These are phyloP conservation scores for Acrobasis consociella DNA, from an alignment of 2,888 invertebrate species.

Conservation along the genomic window DNA sequence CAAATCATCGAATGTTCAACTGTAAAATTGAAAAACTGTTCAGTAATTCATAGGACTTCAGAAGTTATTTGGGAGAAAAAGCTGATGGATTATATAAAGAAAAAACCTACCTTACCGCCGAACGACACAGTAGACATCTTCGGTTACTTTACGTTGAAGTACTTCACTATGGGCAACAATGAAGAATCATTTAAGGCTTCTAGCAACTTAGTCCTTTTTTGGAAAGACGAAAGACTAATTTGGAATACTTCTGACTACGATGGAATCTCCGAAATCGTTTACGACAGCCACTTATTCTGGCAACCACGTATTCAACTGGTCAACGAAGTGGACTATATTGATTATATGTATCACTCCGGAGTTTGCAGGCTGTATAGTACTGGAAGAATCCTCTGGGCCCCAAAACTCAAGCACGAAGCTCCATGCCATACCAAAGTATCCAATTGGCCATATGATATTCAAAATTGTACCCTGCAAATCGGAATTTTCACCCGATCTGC, in stretches of 20 bases:
- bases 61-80: slow-evolving; percentile 37
- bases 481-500: slow-evolving; percentile 21
- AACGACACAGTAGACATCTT: slow-evolving; percentile 31
- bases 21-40: background rate
- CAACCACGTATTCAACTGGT: slow-evolving; percentile 38
- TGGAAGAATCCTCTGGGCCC: slow-evolving; percentile 28
- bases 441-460: slow-evolving; percentile 43
- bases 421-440: slow-evolving; percentile 32
- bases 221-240: slow-evolving; percentile 42
- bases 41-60: background rate
- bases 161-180: slow-evolving; percentile 41
- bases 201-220: slow-evolving; percentile 35
- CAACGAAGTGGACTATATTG: slow-evolving; percentile 33
- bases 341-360: slow-evolving; percentile 14
- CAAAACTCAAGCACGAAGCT: slow-evolving; percentile 12
- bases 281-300: slow-evolving; percentile 37
- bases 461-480: slow-evolving; percentile 37
- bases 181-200: slow-evolving; percentile 39
- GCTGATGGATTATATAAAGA: slow-evolving; percentile 32
- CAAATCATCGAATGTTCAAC: background rate
- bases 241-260: slow-evolving; percentile 47
- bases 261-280: slow-evolving; percentile 32
- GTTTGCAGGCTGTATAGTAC: slow-evolving; percentile 27
- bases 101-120: background rate
- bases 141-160: slow-evolving; percentile 39